Evolutionary conservation across 2,113 vertebrate species (phyloP).

Genomic region (Hucho hucho): DNA sequence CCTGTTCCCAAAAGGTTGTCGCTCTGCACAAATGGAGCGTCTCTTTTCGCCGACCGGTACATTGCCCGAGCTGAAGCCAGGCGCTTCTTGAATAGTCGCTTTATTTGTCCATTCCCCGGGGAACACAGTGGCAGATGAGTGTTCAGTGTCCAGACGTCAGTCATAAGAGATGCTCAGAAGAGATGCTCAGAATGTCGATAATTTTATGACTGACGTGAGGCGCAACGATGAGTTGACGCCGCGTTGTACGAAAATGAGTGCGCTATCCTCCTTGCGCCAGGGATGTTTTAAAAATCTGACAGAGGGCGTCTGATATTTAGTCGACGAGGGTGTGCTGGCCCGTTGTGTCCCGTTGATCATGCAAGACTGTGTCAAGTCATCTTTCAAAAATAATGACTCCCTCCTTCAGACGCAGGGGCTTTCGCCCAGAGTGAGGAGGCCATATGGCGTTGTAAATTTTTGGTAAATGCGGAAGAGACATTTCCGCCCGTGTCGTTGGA

Average conservation of each 20-base stretch:
- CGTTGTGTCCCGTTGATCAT: constrained; percentile 40
- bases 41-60: no score
- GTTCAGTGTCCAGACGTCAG: background rate
- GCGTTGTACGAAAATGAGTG: constrained; percentile 17
- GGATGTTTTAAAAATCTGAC: background rate
- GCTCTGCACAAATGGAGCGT: no score
- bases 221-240: background rate
- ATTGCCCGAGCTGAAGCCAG: constrained; percentile 20
- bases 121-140: constrained; percentile 25
- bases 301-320: background rate
- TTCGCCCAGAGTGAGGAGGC: constrained; percentile 63
- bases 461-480: constrained; percentile 64
- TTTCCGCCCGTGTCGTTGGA: constrained; percentile 50
- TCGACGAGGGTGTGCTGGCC: background rate
- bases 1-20: no score
- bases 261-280: background rate
- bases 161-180: background rate
- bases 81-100: constrained; percentile 57
- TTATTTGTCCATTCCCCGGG: constrained; percentile 60
- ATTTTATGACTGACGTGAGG: constrained; percentile 5
- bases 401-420: constrained; percentile 66
- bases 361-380: constrained; percentile 29
- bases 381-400: constrained; percentile 70
- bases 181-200: background rate
- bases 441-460: constrained; percentile 65